Evolutionary conservation across 1,140 invertebrate species (phyloP).

Genomic region (Sitodiplosis mosellana): DNA sequence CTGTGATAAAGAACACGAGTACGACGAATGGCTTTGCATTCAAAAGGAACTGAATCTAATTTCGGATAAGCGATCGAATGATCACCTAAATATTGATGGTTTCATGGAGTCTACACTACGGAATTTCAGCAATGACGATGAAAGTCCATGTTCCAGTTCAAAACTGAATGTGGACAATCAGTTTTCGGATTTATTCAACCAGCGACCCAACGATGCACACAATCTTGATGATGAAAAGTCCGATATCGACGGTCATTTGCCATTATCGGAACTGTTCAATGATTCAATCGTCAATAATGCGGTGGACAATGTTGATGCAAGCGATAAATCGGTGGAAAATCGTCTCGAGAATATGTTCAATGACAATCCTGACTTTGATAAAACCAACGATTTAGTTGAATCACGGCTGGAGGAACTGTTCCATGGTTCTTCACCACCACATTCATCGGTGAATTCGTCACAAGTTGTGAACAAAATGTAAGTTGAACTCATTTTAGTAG

Average conservation of each 20-base stretch:
- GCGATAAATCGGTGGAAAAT: conserved; percentile 6
- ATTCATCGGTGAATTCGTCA: not conserved
- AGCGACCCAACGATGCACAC: not conserved
- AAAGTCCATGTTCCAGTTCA: not conserved
- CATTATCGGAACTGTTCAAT: conserved; percentile 7
- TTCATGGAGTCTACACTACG: conserved; percentile 3
- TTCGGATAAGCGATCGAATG: conserved; percentile 5
- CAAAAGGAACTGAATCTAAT: conserved; percentile 38
- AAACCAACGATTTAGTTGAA: conserved; percentile 17
- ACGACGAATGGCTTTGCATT: conserved; percentile 49
- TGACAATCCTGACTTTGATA: conserved; percentile 20
- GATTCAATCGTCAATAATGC: not conserved
- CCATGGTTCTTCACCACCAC: conserved; percentile 16
- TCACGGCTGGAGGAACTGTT: conserved; percentile 22
- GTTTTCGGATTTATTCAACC: not conserved
- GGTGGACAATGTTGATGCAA: not conserved
- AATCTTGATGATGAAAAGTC: not conserved
- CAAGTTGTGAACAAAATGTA: not conserved
- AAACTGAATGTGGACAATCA: conserved; percentile 1
- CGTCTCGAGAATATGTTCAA: conserved; percentile 25
- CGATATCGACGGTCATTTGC: not conserved
- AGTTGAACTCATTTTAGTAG: too few relatives aligned
- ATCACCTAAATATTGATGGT: conserved; percentile 4
- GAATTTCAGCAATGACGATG: too few relatives aligned
- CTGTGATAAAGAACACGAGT: conserved; percentile 24